These are phyloP conservation scores for Xiphydria camelus DNA, from an alignment of 2,888 invertebrate species.

Conservation along the genomic window DNA sequence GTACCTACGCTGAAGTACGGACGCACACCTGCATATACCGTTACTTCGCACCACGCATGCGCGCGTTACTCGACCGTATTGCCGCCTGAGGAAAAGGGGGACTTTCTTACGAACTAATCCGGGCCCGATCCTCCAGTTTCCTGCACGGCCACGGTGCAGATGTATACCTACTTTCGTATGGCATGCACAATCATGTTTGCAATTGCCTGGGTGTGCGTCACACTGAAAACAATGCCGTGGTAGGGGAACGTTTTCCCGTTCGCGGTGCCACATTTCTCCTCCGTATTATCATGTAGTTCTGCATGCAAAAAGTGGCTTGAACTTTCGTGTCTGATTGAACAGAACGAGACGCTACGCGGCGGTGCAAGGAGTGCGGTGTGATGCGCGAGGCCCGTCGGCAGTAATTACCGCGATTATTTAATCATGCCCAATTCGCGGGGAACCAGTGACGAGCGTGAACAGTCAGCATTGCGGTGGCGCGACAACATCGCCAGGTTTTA, in stretches of 20 bases:
- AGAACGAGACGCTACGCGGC: not conserved
- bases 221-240: slow-evolving; percentile 17
- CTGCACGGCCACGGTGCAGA: too few relatives aligned
- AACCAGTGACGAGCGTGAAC: slow-evolving; percentile 23
- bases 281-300: slow-evolving; percentile 18
- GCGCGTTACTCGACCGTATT: too few relatives aligned
- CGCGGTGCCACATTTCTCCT: slow-evolving; percentile 9
- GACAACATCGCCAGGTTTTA: not conserved
- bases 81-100: too few relatives aligned
- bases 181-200: too few relatives aligned
- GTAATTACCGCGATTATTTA: slow-evolving; percentile 44
- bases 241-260: slow-evolving; percentile 12
- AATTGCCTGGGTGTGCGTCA: slow-evolving; percentile 10
- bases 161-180: too few relatives aligned
- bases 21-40: too few relatives aligned
- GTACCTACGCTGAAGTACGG: too few relatives aligned
- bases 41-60: too few relatives aligned
- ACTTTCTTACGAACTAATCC: too few relatives aligned
- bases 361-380: slow-evolving; percentile 5
- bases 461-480: slow-evolving; percentile 7
- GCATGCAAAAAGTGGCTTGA: not conserved
- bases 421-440: slow-evolving; percentile 43
- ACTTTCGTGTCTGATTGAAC: not conserved
- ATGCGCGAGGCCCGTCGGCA: slow-evolving; percentile 8
- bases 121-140: too few relatives aligned